These are phyloP conservation scores for Odocoileus virginianus DNA, from an alignment of 2,113 vertebrate genomes.

Conservation along the genomic window DNA sequence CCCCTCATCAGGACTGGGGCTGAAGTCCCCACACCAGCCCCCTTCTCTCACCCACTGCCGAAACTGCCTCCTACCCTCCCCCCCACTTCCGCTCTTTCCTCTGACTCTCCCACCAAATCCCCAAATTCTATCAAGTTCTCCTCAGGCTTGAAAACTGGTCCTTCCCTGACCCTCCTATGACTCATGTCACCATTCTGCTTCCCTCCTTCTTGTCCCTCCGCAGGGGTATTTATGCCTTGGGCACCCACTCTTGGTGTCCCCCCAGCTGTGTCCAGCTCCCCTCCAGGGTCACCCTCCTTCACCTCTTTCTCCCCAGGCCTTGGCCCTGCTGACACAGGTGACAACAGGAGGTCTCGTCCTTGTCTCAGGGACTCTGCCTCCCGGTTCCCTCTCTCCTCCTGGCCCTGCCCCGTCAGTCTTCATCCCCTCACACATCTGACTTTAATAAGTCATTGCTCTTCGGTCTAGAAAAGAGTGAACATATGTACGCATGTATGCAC, in stretches of 20 bases:
- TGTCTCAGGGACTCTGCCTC: not conserved
- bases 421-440: not conserved
- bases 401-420: no score
- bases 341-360: not conserved
- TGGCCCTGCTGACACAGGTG: not conserved
- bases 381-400: not conserved
- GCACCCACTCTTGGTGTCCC: not conserved
- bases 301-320: not conserved
- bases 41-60: not conserved
- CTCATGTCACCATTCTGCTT: rapidly evolving
- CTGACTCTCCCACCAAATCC: not conserved
- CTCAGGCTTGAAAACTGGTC: not conserved
- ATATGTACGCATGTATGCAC: not conserved
- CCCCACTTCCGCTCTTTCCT: not conserved
- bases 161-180: not conserved
- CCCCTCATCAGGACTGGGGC: not conserved
- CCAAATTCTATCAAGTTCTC: not conserved
- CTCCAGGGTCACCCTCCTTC: not conserved
- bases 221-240: not conserved
- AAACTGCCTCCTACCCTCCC: not conserved
- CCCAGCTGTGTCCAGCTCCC: no score
- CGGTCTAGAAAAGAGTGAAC: not conserved
- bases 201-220: no score
- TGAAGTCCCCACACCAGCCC: not conserved
- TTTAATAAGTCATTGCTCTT: not conserved